Conservation (phyloP, 2,113 vertebrate species). For the Poecile atricapillus region DNA sequence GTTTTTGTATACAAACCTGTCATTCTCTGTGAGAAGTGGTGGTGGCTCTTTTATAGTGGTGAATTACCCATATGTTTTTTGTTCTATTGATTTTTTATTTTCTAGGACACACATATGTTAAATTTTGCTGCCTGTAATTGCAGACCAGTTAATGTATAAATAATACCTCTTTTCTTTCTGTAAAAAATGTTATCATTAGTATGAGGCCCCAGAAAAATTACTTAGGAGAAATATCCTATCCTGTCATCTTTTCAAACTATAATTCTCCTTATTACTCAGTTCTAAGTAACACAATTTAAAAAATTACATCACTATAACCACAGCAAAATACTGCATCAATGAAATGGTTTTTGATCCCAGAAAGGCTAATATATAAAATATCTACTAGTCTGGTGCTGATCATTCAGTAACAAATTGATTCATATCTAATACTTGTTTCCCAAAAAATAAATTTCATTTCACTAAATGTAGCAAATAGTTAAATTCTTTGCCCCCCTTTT, state of each 20-base stretch:
- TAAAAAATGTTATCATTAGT: background rate
- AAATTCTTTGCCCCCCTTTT: background rate
- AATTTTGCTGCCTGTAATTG: background rate
- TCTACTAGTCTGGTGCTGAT: background rate
- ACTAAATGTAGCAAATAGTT: constrained; percentile 52
- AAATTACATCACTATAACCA: background rate
- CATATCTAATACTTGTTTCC: background rate
- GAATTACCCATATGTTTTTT: background rate
- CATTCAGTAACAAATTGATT: background rate
- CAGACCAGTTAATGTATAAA: background rate
- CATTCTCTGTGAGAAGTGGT: background rate
- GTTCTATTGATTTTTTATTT: background rate
- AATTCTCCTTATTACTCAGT: background rate
- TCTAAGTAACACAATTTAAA: background rate
- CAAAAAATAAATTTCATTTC: background rate
- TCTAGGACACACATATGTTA: background rate
- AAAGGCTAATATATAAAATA: background rate
- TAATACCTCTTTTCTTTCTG: background rate
- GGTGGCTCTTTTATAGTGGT: background rate
- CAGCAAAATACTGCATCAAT: background rate
- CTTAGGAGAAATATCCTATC: background rate
- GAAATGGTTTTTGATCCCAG: background rate
- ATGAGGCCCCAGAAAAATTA: background rate
- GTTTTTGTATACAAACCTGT: background rate
- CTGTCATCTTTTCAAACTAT: background rate